Evolutionary conservation across 2,113 vertebrate genomes (phyloP).

Genomic region (Arizona elegans): DNA sequence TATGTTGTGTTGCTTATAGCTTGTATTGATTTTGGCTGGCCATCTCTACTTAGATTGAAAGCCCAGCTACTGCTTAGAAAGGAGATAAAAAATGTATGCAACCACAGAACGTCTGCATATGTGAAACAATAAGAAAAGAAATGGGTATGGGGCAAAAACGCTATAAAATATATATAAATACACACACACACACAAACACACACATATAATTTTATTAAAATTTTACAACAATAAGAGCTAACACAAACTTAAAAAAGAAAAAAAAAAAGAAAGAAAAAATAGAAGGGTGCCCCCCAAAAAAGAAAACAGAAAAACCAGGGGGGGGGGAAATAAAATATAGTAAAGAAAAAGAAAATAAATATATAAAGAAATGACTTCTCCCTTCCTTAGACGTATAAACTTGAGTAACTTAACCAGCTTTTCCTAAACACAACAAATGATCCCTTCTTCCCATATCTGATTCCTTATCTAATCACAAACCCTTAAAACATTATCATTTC

Average conservation of each 20-base stretch:
- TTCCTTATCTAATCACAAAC: too few relatives aligned
- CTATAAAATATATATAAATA: too few relatives aligned
- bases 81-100: not conserved
- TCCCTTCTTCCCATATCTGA: too few relatives aligned
- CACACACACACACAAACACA: too few relatives aligned
- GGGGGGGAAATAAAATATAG: not conserved
- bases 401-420: not conserved
- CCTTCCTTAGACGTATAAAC: not conserved
- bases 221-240: not conserved
- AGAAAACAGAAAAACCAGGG: not conserved
- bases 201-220: not conserved
- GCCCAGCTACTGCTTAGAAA: not conserved
- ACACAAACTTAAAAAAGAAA: not conserved
- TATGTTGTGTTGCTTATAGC: not conserved
- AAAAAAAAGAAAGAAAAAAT: not conserved
- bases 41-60: not conserved
- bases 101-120: not conserved
- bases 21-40: not conserved
- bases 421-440: not conserved
- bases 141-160: too few relatives aligned
- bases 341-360: not conserved
- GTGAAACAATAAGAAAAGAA: not conserved
- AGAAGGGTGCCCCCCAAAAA: not conserved
- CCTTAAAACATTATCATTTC: too few relatives aligned
- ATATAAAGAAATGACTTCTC: too few relatives aligned